Base-by-base conservation (phyloP, 2,888 invertebrate genomes). In the Microplitis deprimator region DNA sequence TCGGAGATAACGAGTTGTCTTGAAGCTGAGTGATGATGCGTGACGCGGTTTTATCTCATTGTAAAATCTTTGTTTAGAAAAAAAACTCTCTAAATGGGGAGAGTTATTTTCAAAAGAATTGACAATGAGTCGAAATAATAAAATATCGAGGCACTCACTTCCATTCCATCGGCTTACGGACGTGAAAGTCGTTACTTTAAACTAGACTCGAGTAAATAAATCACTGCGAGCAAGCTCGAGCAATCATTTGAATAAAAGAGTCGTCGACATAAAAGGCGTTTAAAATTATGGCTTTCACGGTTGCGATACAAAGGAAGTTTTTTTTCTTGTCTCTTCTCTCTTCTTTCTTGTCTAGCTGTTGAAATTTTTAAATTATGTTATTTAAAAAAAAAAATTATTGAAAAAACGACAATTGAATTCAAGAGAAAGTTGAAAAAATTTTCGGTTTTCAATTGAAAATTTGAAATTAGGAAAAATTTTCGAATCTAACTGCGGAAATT, bases 241-340 rank as follows among this genome's bases (percentile, higher is more conserved):
- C 50, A 20, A 8, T 59, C 29, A 70, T 70, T 59, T n/a, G 17
- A 59, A 70, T 60, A 50, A 59, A 50, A 60, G 59, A 38, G 60
- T 68, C 13, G 40, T n/a, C 5, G 16, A 16, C n/a, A 68, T 20
- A 16, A 68, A 69, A 59, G 5, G 50, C 6, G 40, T 17, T 41
- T 40, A 68, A 68, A 41, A 41, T 41, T 29, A 29, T 50, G 69
- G 29, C 60, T 59, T 70, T 59, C 50, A 70, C 50, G 59, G 8
- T 29, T 10, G 60, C 73, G 71, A 76, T 76, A 79, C 79, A 75
- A 76, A 79, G 77, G 80, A 77, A 77, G 73, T 80, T 67, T 76
- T 72, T 70, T 60, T 16, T 71, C 17, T 68, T 61, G 39, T 8
- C 65, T 39, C 65, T 65, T 64, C 38, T 38, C 50, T 61, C n/a